These are phyloP conservation scores for Helobdella robusta DNA, from an alignment of 2,888 invertebrate species.

Conservation along the genomic window DNA sequence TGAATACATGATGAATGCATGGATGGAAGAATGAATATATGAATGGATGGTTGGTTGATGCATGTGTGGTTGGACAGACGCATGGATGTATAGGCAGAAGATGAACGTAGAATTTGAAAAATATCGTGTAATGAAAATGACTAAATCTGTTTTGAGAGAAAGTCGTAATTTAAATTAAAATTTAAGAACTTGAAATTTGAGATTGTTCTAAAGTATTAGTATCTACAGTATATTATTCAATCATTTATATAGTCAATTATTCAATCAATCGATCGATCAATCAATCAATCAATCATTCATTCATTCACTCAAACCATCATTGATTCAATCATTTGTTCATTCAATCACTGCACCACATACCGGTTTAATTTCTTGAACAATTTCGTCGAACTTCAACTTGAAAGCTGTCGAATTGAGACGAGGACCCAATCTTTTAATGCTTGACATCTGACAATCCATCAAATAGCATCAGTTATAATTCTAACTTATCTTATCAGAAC, in stretches of 20 bases:
- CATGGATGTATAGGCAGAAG: background rate
- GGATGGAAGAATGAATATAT: background rate
- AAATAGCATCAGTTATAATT: too few relatives aligned
- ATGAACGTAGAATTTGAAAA: background rate
- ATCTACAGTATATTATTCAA: background rate
- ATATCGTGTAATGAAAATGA: background rate
- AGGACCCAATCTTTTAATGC: slow-evolving; percentile 77
- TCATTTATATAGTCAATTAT: too few relatives aligned
- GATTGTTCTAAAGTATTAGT: background rate
- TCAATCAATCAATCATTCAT: too few relatives aligned
- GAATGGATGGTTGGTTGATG: background rate
- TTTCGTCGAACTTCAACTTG: slow-evolving; percentile 73
- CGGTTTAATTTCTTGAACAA: slow-evolving; percentile 76
- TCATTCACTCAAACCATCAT: too few relatives aligned
- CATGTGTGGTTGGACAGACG: background rate
- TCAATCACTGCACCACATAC: too few relatives aligned
- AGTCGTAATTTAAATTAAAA: background rate
- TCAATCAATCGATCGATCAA: too few relatives aligned
- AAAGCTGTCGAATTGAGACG: slow-evolving; percentile 80
- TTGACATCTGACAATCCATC: slow-evolving; percentile 65
- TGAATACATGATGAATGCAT: background rate
- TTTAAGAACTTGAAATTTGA: too few relatives aligned
- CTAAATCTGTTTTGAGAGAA: background rate
- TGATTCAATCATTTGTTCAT: too few relatives aligned
- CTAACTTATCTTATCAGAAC: too few relatives aligned